Evolutionary conservation across 1,140 invertebrate species (phyloP).

Genomic region (Cydia strobilella): DNA sequence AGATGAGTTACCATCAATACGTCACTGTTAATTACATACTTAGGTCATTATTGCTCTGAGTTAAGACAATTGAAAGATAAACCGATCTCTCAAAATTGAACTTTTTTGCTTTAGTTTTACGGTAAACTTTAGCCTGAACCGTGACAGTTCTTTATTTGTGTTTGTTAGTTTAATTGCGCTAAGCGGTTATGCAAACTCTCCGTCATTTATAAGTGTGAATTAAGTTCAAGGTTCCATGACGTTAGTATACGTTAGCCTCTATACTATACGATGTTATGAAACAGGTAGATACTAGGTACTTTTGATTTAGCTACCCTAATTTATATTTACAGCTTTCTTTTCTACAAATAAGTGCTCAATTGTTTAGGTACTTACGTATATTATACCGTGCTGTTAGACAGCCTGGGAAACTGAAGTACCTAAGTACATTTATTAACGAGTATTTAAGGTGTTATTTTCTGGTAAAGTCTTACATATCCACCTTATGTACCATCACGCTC

Average conservation of each 20-base stretch:
- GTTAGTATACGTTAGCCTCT: not conserved
- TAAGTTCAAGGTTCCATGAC: slow-evolving; percentile 13
- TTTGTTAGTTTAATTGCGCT: slow-evolving; percentile 17
- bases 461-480: no score
- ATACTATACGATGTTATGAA: not conserved
- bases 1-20: not conserved
- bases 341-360: no score
- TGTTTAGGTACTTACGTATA: no score
- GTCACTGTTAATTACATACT: not conserved
- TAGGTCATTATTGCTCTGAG: not conserved
- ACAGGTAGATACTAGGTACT: not conserved
- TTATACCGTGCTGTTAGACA: no score
- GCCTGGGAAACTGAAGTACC: no score
- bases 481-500: no score
- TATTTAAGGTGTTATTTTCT: no score
- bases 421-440: no score
- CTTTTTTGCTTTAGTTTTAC: not conserved
- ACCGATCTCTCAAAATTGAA: not conserved
- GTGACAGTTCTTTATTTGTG: not conserved
- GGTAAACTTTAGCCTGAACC: not conserved
- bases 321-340: no score
- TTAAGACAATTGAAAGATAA: not conserved
- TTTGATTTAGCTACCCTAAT: no score
- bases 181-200: slow-evolving; percentile 11
- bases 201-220: slow-evolving; percentile 3